phyloP scores from a whole-genome alignment of 2,797 vertebrate species.

The Takifugu rubripes region DNA sequence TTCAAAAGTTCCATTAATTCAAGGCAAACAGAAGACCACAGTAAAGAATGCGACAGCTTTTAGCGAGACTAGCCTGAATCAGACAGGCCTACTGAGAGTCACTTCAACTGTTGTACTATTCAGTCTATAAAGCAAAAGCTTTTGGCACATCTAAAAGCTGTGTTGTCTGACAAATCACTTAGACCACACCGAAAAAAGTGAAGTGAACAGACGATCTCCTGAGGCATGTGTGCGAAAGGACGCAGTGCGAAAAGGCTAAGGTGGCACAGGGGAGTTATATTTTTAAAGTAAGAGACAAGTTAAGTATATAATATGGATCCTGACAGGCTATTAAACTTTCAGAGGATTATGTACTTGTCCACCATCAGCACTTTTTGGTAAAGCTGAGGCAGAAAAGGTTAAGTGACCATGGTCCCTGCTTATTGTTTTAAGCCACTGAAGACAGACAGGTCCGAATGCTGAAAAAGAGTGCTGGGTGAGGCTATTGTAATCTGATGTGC shows the following conservation, averaged over 20 bases:
- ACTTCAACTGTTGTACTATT: conserved; percentile 32
- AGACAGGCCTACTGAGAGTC: conserved; percentile 35
- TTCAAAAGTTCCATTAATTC: conserved; percentile 55
- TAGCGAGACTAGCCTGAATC: conserved; percentile 44
- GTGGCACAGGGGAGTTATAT: conserved; percentile 41
- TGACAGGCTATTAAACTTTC: conserved; percentile 22
- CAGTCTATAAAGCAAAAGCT: conserved; percentile 56
- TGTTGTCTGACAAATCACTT: conserved; percentile 62
- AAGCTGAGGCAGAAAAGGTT: conserved; percentile 19
- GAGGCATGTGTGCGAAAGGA: conserved; percentile 34
- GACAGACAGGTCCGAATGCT: conserved; percentile 22
- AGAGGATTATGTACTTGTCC: conserved; percentile 19
- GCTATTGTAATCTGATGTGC: conserved; percentile 43
- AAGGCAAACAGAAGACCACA: conserved; percentile 49
- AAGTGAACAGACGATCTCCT: conserved; percentile 22
- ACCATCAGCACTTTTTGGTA: conserved; percentile 7
- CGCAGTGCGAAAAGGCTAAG: conserved; percentile 53
- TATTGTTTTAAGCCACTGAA: conserved; percentile 14
- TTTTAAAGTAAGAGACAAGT: conserved; percentile 44
- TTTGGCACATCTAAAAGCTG: conserved; percentile 67
- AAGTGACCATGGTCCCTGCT: conserved; percentile 10
- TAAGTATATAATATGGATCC: conserved; percentile 39
- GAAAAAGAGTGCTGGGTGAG: conserved; percentile 28
- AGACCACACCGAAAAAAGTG: conserved; percentile 40
- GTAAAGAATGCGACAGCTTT: conserved; percentile 40